Percentiles rank a stretch among this genome's conserved stretches.
phyloP scores from a whole-genome alignment of 2,888 invertebrate genomes.

The Automeris io region DNA sequence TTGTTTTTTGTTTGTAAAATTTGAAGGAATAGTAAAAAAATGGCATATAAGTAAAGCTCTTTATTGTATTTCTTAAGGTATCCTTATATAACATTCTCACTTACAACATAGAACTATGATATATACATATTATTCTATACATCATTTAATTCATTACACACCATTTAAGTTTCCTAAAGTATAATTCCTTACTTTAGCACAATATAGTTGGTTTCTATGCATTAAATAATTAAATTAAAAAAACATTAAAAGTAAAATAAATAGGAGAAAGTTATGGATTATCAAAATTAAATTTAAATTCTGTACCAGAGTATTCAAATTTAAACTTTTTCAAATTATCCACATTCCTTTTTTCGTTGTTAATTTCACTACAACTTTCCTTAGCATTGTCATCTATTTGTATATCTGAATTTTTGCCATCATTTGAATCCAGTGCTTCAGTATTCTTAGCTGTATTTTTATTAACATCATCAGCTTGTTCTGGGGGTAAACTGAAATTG shows the following conservation, averaged over 20 bases:
- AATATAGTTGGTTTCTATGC: neutral
- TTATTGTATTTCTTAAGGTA: neutral
- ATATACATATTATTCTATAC: neutral
- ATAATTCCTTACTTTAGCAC: too few relatives aligned
- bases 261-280: constrained; percentile 24
- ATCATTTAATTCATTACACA: neutral
- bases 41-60: neutral
- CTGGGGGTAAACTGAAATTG: constrained; percentile 47
- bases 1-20: too few relatives aligned
- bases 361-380: constrained; percentile 14
- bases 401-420: constrained; percentile 10
- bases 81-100: neutral
- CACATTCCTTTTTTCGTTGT: constrained; percentile 18
- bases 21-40: too few relatives aligned
- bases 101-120: neutral
- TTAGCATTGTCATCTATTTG: constrained; percentile 13
- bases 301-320: constrained; percentile 65
- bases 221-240: constrained; percentile 6
- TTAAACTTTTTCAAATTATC: constrained; percentile 37
- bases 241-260: neutral
- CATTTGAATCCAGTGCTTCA: constrained; percentile 8
- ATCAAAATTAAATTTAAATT: constrained; percentile 77
- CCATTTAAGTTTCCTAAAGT: too few relatives aligned
- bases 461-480: constrained; percentile 30
- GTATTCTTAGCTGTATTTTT: constrained; percentile 15